phyloP scores from a whole-genome alignment of 2,888 invertebrate species.

The Drosophila melanocephala region DNA sequence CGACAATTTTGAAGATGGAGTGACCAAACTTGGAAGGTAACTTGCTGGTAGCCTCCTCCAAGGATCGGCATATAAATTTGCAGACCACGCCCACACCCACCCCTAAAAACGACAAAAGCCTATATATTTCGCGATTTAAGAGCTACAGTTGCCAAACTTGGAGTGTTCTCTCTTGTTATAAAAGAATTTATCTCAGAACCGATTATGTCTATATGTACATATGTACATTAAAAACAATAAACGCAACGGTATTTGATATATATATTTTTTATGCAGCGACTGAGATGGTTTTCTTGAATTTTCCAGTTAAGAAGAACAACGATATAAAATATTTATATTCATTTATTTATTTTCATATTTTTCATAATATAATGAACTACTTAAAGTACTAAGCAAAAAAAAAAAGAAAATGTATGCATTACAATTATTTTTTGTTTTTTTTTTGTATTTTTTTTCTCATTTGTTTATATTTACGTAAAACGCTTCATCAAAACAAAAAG shows the following conservation, averaged over 20 bases:
- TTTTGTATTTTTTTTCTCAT: constrained; percentile 31
- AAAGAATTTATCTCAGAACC: not conserved
- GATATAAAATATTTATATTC: constrained; percentile 65
- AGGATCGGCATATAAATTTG: too few species aligned
- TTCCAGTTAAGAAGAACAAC: not conserved
- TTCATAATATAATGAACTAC: constrained; percentile 80
- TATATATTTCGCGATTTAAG: too few species aligned
- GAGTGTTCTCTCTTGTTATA: not conserved
- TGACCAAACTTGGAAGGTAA: too few species aligned
- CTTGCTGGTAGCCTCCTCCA: too few species aligned
- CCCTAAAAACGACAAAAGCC: too few species aligned
- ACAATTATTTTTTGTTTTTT: constrained; percentile 34
- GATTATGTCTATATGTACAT: too few species aligned
- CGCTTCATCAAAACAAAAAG: constrained; percentile 48
- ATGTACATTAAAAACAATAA: not conserved
- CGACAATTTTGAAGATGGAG: too few species aligned
- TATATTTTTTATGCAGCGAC: not conserved
- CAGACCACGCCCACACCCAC: too few species aligned
- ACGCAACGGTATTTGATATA: not conserved
- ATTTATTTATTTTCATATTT: constrained; percentile 77
- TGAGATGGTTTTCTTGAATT: not conserved
- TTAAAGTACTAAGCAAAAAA: constrained; percentile 68
- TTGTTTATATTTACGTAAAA: constrained; percentile 36
- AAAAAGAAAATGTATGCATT: constrained; percentile 38
- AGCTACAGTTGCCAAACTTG: too few species aligned